Conservation (phyloP, 1,140 invertebrate genomes). For the Bradysia coprophila region DNA sequence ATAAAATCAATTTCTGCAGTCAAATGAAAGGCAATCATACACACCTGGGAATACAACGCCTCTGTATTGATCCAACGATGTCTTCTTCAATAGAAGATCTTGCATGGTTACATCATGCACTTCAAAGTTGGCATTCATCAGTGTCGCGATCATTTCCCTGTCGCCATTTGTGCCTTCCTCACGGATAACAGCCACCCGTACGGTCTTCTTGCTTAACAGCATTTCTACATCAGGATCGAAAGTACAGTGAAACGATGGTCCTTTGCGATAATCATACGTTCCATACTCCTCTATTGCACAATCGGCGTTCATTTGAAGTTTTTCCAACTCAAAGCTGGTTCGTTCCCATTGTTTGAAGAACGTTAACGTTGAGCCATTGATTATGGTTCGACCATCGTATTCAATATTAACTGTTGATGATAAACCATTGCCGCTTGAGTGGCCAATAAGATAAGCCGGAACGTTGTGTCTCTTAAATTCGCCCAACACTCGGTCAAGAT, state of each 20-base stretch:
- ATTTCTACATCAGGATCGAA: constrained; percentile 43
- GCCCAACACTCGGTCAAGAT: constrained; percentile 36
- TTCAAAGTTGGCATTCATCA: constrained; percentile 82
- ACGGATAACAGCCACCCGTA: constrained; percentile 73
- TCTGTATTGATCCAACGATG: constrained; percentile 59
- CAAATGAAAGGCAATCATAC: neutral
- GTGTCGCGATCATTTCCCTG: constrained; percentile 89
- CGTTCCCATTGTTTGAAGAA: constrained; percentile 84
- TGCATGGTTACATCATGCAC: constrained; percentile 86
- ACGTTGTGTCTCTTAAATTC: constrained; percentile 39
- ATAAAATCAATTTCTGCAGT: neutral
- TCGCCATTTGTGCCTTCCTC: constrained; percentile 97
- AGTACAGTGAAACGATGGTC: constrained; percentile 43
- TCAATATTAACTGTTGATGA: constrained; percentile 39
- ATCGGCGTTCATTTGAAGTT: constrained; percentile 56
- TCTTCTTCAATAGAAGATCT: constrained; percentile 51
- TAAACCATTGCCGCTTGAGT: constrained; percentile 41
- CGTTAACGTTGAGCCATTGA: constrained; percentile 41
- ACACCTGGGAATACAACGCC: constrained; percentile 83
- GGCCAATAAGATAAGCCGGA: constrained; percentile 54
- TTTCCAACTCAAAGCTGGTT: constrained; percentile 81
- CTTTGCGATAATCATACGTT: constrained; percentile 34
- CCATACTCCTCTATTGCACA: constrained; percentile 66
- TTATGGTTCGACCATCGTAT: constrained; percentile 35
- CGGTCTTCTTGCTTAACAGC: constrained; percentile 15